A percentile compares a stretch with the other conserved stretches of the same genome.
These are phyloP conservation scores for Coleophora flavipennella DNA, from an alignment of 2,888 invertebrate species.

Conservation along the genomic window DNA sequence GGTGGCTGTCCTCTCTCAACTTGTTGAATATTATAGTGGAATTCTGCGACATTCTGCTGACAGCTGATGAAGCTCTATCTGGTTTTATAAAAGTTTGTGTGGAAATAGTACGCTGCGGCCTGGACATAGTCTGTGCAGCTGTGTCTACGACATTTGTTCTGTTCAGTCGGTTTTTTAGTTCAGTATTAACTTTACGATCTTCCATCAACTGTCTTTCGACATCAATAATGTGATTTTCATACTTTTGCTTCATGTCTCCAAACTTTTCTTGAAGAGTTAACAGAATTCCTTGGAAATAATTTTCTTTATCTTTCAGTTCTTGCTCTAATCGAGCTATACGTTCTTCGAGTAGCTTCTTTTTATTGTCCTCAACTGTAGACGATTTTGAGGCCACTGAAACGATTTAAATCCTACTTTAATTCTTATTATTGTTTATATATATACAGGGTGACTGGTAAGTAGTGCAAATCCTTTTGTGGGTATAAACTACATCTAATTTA, in stretches of 20 bases:
- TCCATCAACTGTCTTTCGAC: conserved; percentile 77
- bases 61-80: conserved; percentile 56
- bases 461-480: no score
- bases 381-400: conserved; percentile 73
- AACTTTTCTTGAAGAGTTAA: conserved; percentile 83
- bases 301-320: conserved; percentile 80
- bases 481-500: no score
- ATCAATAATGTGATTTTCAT: conserved; percentile 81
- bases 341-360: conserved; percentile 78
- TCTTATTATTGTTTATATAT: no score
- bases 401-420: no score
- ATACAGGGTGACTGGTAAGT: no score
- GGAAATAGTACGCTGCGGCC: conserved; percentile 29
- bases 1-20: conserved; percentile 81
- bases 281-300: conserved; percentile 79
- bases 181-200: conserved; percentile 55
- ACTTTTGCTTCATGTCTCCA: conserved; percentile 82
- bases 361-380: conserved; percentile 66
- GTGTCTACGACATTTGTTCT: conserved; percentile 38
- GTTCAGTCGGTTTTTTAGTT: conserved; percentile 70
- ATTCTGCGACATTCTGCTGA: conserved; percentile 69
- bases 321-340: conserved; percentile 79
- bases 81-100: conserved; percentile 52
- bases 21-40: conserved; percentile 63
- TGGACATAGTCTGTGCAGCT: conserved; percentile 64